phyloP scores from a whole-genome alignment of 2,797 vertebrate species.

The Gallirallus australis region DNA sequence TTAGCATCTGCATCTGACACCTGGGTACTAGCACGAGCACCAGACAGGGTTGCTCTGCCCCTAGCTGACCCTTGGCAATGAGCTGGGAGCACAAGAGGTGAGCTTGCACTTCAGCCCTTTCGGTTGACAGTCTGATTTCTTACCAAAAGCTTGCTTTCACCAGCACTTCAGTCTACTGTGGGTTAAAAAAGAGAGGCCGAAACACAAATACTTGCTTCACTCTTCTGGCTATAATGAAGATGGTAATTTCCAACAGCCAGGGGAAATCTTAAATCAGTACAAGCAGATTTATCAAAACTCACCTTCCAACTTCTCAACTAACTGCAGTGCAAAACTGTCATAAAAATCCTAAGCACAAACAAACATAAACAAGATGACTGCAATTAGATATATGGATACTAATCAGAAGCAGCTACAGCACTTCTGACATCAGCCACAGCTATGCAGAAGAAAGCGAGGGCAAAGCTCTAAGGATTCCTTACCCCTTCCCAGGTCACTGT shows the following conservation, averaged over 20 bases:
- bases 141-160: neutral
- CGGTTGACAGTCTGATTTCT: neutral
- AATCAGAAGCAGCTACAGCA: neutral
- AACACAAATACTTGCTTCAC: neutral
- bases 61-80: neutral
- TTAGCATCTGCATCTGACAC: neutral
- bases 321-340: neutral
- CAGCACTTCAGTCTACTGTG: neutral
- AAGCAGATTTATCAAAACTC: neutral
- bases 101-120: neutral
- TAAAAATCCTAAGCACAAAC: neutral
- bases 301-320: neutral
- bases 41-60: fast-evolving
- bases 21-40: neutral
- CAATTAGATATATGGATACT: neutral
- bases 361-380: neutral
- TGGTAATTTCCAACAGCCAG: neutral
- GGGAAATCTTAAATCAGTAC: neutral
- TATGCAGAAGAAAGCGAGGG: neutral
- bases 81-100: neutral
- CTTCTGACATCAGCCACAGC: neutral
- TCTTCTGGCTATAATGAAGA: neutral
- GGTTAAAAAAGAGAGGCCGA: neutral
- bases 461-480: neutral
- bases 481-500: neutral